These are phyloP conservation scores for Scomber scombrus DNA, from an alignment of 2,113 vertebrate species.

Conservation along the genomic window DNA sequence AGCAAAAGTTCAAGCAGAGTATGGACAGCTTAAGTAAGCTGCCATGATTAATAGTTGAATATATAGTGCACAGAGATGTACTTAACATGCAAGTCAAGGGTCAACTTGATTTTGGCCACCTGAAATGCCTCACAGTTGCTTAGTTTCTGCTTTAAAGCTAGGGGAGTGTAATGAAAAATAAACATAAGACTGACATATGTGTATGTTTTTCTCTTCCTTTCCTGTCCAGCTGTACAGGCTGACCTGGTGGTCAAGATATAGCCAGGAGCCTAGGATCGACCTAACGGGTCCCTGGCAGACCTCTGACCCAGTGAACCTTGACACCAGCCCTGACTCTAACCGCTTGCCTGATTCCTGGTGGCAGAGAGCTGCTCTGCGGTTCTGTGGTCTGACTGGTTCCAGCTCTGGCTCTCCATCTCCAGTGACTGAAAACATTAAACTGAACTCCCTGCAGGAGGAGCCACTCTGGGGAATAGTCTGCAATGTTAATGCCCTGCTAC, in stretches of 20 bases:
- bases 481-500: constrained; percentile 87
- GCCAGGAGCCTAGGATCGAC: constrained; percentile 62
- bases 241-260: constrained; percentile 93
- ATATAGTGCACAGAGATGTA: too few relatives aligned
- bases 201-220: too few relatives aligned
- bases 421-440: constrained; percentile 73
- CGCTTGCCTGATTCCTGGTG: constrained; percentile 67
- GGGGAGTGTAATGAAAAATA: too few relatives aligned
- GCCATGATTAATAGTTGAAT: too few relatives aligned
- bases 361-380: constrained; percentile 81
- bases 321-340: neutral
- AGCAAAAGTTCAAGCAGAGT: too few relatives aligned
- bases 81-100: too few relatives aligned
- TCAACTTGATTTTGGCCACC: too few relatives aligned
- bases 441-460: constrained; percentile 88
- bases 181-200: too few relatives aligned
- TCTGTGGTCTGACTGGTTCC: constrained; percentile 85
- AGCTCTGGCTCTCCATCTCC: neutral
- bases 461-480: constrained; percentile 89
- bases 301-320: constrained; percentile 1
- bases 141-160: too few relatives aligned
- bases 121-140: too few relatives aligned
- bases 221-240: constrained; percentile 84
- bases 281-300: constrained; percentile 48
- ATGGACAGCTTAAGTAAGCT: too few relatives aligned